phyloP scores from a whole-genome alignment of 1,140 invertebrate genomes.

The Carposina sasakii region DNA sequence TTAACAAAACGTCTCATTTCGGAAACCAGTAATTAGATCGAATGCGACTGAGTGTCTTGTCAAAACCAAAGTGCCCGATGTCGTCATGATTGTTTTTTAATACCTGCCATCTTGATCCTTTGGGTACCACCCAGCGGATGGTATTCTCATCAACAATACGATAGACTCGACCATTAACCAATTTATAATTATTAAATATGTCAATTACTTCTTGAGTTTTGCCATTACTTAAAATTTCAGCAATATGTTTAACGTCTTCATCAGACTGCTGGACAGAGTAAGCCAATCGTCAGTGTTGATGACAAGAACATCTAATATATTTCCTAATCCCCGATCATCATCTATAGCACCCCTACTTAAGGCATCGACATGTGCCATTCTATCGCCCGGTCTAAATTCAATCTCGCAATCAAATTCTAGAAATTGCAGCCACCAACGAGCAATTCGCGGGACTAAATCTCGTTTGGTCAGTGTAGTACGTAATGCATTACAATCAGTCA shows the following conservation, averaged over 20 bases:
- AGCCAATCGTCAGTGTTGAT: not conserved
- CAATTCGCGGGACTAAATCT: conserved; percentile 31
- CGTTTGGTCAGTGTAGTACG: conserved; percentile 29
- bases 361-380: conserved; percentile 32
- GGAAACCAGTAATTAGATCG: conserved; percentile 2
- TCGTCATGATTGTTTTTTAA: conserved; percentile 10
- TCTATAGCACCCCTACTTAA: conserved; percentile 21
- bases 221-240: not conserved
- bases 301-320: not conserved
- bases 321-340: not conserved
- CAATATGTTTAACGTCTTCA: not conserved
- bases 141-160: not conserved
- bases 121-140: not conserved
- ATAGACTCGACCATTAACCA: not conserved
- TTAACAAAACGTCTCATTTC: not conserved
- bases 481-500: conserved; percentile 22
- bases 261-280: not conserved
- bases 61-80: conserved; percentile 11
- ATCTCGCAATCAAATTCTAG: conserved; percentile 33
- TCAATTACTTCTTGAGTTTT: not conserved
- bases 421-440: conserved; percentile 38
- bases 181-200: not conserved
- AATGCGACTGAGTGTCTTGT: conserved; percentile 3
- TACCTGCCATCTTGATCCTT: conserved; percentile 1
- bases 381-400: conserved; percentile 18